phyloP scores from a whole-genome alignment of 2,888 invertebrate genomes.

The Muschampia plurimacula region DNA sequence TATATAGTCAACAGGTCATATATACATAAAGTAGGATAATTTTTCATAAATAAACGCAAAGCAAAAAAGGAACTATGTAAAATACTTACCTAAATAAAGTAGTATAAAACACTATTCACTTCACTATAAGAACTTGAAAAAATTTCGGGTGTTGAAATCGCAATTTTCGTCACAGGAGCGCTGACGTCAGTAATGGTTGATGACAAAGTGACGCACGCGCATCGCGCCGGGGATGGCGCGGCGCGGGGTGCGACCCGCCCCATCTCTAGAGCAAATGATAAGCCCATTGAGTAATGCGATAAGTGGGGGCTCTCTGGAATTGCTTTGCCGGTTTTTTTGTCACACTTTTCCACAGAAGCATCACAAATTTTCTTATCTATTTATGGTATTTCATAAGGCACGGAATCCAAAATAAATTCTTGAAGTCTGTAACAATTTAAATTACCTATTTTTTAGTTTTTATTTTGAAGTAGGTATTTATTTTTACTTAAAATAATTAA shows the following conservation, averaged over 20 bases:
- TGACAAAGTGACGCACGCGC: constrained; percentile 67
- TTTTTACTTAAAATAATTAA: too few species aligned
- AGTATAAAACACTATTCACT: constrained; percentile 11
- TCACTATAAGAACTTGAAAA: constrained; percentile 19
- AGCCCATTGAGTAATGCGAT: constrained; percentile 41
- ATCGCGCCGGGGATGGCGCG: constrained; percentile 52
- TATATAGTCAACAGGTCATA: too few species aligned
- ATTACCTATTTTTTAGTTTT: too few species aligned
- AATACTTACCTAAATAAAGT: constrained; percentile 16
- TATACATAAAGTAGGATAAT: background rate
- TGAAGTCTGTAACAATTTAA: too few species aligned
- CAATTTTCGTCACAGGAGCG: constrained; percentile 36
- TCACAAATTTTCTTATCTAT: too few species aligned
- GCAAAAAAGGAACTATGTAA: background rate
- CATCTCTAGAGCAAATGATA: constrained; percentile 46
- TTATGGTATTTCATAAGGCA: too few species aligned
- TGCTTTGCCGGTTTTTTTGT: constrained; percentile 6
- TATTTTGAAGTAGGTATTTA: too few species aligned
- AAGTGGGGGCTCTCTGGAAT: constrained; percentile 24
- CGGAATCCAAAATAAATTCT: too few species aligned
- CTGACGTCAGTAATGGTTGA: constrained; percentile 56
- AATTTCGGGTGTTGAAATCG: constrained; percentile 3
- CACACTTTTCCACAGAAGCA: constrained; percentile 1
- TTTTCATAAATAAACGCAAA: background rate
- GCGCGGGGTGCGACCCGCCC: constrained; percentile 48